Conservation (phyloP, 92 coral and sea anemone species). For the Porites rus region DNA sequence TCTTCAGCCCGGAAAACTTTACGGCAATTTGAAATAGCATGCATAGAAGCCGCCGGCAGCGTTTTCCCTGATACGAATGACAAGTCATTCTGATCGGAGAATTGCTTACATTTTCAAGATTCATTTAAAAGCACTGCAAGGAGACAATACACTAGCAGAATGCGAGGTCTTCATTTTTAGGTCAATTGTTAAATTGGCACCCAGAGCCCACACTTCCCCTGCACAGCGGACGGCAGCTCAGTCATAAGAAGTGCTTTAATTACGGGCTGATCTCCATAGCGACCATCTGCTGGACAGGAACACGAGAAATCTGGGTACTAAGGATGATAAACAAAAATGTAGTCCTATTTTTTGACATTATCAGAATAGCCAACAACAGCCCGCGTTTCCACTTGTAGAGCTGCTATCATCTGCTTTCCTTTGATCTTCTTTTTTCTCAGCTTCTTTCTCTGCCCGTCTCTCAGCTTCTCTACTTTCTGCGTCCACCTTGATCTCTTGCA, state of each 20-base stretch:
- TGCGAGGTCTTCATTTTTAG: neutral
- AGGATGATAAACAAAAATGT: neutral
- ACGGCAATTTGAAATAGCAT: too few species aligned
- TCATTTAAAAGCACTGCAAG: neutral
- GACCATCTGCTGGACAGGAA: neutral
- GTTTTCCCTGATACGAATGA: too few species aligned
- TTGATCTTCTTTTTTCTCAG: slow-evolving; percentile 33
- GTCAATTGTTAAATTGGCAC: neutral
- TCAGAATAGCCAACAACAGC: slow-evolving; percentile 47
- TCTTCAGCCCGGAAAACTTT: neutral
- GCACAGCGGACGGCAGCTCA: neutral
- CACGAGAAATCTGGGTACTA: neutral
- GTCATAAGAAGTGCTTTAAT: neutral
- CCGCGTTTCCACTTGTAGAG: slow-evolving; percentile 18
- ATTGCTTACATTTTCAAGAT: too few species aligned
- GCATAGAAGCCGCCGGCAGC: too few species aligned
- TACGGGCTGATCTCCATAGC: neutral
- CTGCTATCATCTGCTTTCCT: slow-evolving; percentile 14
- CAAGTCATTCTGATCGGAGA: too few species aligned
- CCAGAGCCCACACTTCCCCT: neutral
- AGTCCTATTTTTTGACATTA: neutral
- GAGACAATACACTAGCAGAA: neutral
- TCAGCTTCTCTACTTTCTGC: slow-evolving; percentile 36
- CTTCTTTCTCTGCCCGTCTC: slow-evolving; percentile 45
- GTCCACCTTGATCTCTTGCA: slow-evolving; percentile 58